Evolutionary conservation across 2,797 vertebrate species (phyloP), one percentile per base, ranked within the genome.

Genomic region (Melanogrammus aeglefinus): DNA sequence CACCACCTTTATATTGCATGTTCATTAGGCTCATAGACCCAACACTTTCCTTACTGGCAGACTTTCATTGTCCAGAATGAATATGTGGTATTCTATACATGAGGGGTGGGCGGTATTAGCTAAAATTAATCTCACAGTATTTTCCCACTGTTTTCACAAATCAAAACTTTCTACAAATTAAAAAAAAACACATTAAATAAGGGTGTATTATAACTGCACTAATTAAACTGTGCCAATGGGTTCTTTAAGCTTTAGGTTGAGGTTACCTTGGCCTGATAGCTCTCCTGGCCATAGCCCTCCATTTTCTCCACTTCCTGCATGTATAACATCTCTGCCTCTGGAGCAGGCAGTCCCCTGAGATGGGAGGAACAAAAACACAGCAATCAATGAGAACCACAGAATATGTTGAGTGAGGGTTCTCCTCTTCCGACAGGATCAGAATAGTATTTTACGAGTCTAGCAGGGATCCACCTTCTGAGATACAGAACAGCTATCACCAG

Each of bases 261-360:
- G 80, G 75, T n/a, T 87, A 98, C 98, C 96, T 99, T 99, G 47
- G 97, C 98, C 78, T 96, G 96, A 88, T 96, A 97, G 81, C 94
- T 96, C 91, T 99, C 98, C 83, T 98, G 96, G 16, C 97, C 98
- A 4, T 99, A 99, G 63, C 96, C 97, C 7, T 99, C 98, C 95
- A 98, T 96, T 85, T 96, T 95, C 91, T 99, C 97, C 73, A 98
- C 96, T 87, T 99, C 97, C 91, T 99, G 97, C 96, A 99, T 98
- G 91, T 99, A 99, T 44, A 98, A 88, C 94, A 96, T 95, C 89
- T 99, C 98, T 0, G 97, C 97, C 73, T 99, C 97, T 6, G 97
- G 95, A 18, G 96, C 95, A 18, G 95, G 91, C 86, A 99, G 94
- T 69, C 98, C 97, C 91, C 98, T 99, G 84, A 72, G 75, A 57